Evolutionary conservation across 2,113 vertebrate species (phyloP).

Genomic region (Percopsis transmontana): DNA sequence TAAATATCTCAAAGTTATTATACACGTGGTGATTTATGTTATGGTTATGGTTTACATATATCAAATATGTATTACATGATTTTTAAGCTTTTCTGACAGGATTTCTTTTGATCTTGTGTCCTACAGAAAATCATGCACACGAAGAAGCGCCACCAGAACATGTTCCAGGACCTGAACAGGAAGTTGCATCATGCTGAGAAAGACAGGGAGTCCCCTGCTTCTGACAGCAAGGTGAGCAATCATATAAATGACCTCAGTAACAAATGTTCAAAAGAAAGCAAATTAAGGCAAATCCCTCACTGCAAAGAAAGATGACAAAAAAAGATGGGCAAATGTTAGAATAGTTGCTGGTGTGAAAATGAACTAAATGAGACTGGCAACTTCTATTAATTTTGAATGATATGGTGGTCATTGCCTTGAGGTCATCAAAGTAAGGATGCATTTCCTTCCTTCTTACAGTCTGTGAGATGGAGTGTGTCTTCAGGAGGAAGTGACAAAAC

Average conservation of each 20-base stretch:
- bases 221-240: constrained; percentile 89
- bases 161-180: constrained; percentile 98
- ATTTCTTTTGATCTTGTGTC: constrained; percentile 19
- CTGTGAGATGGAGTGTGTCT: constrained; percentile 83
- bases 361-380: constrained; percentile 35
- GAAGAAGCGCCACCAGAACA: constrained; percentile 98
- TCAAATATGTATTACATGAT: not conserved
- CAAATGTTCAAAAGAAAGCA: not conserved
- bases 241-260: not conserved
- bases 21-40: not conserved
- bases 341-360: constrained; percentile 14
- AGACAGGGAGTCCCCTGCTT: constrained; percentile 90
- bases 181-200: constrained; percentile 94
- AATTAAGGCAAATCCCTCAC: constrained; percentile 22
- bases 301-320: not conserved
- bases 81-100: not conserved
- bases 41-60: not conserved
- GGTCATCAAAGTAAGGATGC: constrained; percentile 63
- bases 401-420: constrained; percentile 39
- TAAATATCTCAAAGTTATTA: constrained; percentile 63
- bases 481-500: constrained; percentile 87
- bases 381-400: constrained; percentile 26
- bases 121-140: constrained; percentile 99
- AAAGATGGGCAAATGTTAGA: not conserved
- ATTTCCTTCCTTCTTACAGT: constrained; percentile 76